phyloP scores from a whole-genome alignment of 1,140 invertebrate genomes.

The Schlechtendalia chinensis region DNA sequence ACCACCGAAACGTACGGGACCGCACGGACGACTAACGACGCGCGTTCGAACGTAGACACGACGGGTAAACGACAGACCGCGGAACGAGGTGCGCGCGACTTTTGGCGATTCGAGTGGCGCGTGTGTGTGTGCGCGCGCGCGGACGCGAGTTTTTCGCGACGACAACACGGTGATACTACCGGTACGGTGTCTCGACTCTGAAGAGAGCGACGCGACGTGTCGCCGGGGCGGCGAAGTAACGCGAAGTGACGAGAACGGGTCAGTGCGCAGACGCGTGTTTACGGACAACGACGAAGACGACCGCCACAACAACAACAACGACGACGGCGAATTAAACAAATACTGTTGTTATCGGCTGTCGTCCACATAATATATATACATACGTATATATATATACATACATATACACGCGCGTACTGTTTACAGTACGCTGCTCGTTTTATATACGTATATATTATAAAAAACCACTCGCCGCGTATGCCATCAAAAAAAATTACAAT shows the following conservation, averaged over 20 bases:
- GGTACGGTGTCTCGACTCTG: neutral
- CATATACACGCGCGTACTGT: too few relatives aligned
- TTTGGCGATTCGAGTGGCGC: neutral
- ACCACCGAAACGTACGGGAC: constrained; percentile 22
- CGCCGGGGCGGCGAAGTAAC: constrained; percentile 16
- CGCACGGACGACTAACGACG: neutral
- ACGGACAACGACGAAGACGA: neutral
- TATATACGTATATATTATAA: too few relatives aligned
- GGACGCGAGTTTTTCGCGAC: neutral
- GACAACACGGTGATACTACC: neutral
- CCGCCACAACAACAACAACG: neutral
- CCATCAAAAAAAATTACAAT: too few relatives aligned
- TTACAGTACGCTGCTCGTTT: too few relatives aligned
- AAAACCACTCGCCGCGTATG: too few relatives aligned
- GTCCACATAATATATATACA: too few relatives aligned
- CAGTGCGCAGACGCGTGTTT: constrained; percentile 60
- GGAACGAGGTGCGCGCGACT: too few relatives aligned
- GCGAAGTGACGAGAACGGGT: constrained; percentile 51
- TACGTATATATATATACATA: too few relatives aligned
- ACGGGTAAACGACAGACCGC: too few relatives aligned
- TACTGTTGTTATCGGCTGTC: neutral
- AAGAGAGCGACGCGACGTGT: neutral
- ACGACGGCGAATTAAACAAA: neutral
- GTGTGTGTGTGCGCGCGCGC: neutral
- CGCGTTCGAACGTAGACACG: neutral